Base-by-base conservation (phyloP, 2,888 invertebrate genomes). In the Diarsia mendica region DNA sequence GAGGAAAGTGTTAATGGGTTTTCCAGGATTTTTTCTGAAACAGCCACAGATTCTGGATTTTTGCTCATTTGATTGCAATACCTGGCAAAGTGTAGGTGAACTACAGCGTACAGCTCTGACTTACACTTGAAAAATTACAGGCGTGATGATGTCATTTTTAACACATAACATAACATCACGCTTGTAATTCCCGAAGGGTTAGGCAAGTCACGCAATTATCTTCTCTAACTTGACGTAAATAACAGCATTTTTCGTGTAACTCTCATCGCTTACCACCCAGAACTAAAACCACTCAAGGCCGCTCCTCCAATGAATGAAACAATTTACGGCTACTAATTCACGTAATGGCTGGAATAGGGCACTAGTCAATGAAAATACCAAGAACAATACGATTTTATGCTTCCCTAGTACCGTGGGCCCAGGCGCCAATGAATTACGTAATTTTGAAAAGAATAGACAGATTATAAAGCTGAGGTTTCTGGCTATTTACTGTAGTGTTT, bases 321-420 rank as follows among this genome's bases (percentile, higher is more conserved):
- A 82, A 84, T 94, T 94, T 93, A 94, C 94, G 91, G 91, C 88
- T 90, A 90, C 92, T 92, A 92, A 92, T 93, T 91, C 83, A 80
- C 86, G 83, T 91, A 93, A 93, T 92, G 88, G 90, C 83, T 83
- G 76, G 89, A 90, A 90, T 85, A 82, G 83, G 23, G 48, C 18
- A 58, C 80, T 72, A 79, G 84, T 94, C 92, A 95, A 94, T 94
- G 94, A 93, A 92, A 85, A 53, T 77, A 80, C 80, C 8, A 48
- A 88, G 90, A 92, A 94, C 93, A 94, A 94, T 89, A 85, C 88
- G n/a, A 66, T 83, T 79, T 82, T 85, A 80, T 84, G 88, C 80
- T 71, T 70, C 83, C 83, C 83, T 87, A 72, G 83, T 79, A 85
- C 81, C 73, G 84, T 90, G 88, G 87, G 67, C 89, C 91, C 60